Evolutionary conservation across 2,888 invertebrate species (phyloP), one percentile per base, ranked within the genome.

Genomic region (Mycalesis mineus): DNA sequence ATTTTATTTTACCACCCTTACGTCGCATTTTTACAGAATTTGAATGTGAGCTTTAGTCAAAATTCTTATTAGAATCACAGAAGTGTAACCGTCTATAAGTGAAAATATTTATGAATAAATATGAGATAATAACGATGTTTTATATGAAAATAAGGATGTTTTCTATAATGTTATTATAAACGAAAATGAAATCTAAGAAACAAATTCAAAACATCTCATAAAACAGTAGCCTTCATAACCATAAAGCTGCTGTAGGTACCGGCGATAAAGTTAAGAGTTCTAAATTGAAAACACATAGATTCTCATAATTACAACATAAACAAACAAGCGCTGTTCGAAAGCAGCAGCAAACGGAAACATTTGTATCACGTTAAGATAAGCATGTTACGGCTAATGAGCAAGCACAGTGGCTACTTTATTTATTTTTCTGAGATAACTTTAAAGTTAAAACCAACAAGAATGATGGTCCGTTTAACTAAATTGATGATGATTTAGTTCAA

Each of bases 401-500:
- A 75, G 71, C 75, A 77, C 72, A 71, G 68, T 50, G 50, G 53
- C 52, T 57, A 63, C 62, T 69, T 66, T 66, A 70, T 69, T 67
- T 66, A 71, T 80, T 80, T 75, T 69, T 72, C 80, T 70, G 72
- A 78, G 80, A 82, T 80, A 81, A 74, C 51, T 31, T 31, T 70
- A 64, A 81, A 74, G 39, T 51, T 51, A 70, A 65, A 62, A 59
- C 33, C 40, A 55, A 49, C 52, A 53, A 37, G 52, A 55, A 28
- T 37, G 58, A 55, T 61, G 57, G 50, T 58, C 65, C 65, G 63
- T 68, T 69, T 68, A 72, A 71, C 75, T 76, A 77, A 83, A 84
- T 82, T 82, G 82, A 78, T 75, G 80, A 81, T 78, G 81, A 82
- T 82, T 84, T 60, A 75, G 80, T 82, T 75, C 82, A 83, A 86